Evolutionary conservation across 2,113 vertebrate species (phyloP), one percentile per base, ranked within the genome.

Genomic region (Pavo muticus): DNA sequence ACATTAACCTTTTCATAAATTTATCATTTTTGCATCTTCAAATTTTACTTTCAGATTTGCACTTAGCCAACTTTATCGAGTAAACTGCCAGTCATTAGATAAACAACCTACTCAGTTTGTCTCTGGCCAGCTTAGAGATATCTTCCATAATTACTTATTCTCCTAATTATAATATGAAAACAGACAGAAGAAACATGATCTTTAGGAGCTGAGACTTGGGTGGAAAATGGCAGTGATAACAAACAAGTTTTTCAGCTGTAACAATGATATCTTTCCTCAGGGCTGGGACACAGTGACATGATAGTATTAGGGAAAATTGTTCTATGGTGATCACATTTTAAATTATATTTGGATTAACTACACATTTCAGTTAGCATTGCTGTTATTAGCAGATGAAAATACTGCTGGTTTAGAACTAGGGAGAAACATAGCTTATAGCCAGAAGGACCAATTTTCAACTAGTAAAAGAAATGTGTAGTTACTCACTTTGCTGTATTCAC

Each of bases 131-230:
- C 37, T 83, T 20, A 72, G 44, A 90, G 10, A 16, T 48, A 32
- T 86, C 0, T 0, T 47, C 29, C 0, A 1, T 68, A 44, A 32
- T 44, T 88, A 64, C 17, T 45, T 88, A 17, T 81, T 73, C 69
- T 70, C 10, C n/a, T 73, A 44, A 59, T 84, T 61, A 45, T 18
- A 71, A 4, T 68, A 75, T n/a, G 37, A 56, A 88, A 82, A 39
- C 7, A 48, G 48, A 2, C 7, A 59, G 13, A 61, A 85, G 32
- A 75, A 87, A 85, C 7, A 27, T 1, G 3, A 45, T 63, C 10
- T 73, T 47, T 48, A 29, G 47, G 18, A 73, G 14, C 14, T 83
- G 67, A 82, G 40, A 23, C 37, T 60, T 67, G 61, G 19, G 24
- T 77, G 60, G 93, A 90, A 80, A 91, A 7, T 73, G 5, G 4